phyloP scores from a whole-genome alignment of 2,113 vertebrate species.

The Donacobius atricapilla region DNA sequence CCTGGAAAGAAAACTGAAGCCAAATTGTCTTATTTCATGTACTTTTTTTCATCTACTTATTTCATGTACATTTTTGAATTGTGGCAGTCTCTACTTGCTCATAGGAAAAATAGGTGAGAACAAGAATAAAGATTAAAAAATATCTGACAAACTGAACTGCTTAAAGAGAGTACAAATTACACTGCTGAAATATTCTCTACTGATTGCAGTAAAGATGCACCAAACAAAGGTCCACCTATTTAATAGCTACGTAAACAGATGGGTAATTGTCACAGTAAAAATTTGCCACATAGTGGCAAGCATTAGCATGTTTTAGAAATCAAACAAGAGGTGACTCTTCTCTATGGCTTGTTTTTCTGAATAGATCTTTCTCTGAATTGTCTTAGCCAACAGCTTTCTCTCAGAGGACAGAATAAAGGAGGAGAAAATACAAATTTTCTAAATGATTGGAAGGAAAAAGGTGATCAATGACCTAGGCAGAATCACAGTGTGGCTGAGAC shows the following conservation, averaged over 20 bases:
- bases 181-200: not conserved
- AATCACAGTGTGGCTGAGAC: not conserved
- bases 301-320: not conserved
- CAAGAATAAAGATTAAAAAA: not conserved
- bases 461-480: not conserved
- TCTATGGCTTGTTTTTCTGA: not conserved
- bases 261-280: not conserved
- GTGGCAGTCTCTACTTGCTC: not conserved
- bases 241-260: not conserved
- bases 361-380: not conserved
- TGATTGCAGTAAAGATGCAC: not conserved
- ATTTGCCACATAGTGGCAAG: not conserved
- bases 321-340: not conserved
- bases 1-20: not conserved
- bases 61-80: not conserved
- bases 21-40: not conserved
- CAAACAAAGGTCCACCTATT: not conserved
- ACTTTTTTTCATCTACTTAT: too few relatives aligned
- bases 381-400: not conserved
- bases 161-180: not conserved
- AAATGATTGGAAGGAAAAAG: not conserved
- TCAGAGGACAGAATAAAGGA: not conserved
- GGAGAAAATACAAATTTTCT: not conserved
- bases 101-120: not conserved
- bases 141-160: not conserved